Evolutionary conservation across 2,797 vertebrate species (phyloP), one percentile per base, ranked within the genome.

Genomic region (Spinus olivaceus): DNA sequence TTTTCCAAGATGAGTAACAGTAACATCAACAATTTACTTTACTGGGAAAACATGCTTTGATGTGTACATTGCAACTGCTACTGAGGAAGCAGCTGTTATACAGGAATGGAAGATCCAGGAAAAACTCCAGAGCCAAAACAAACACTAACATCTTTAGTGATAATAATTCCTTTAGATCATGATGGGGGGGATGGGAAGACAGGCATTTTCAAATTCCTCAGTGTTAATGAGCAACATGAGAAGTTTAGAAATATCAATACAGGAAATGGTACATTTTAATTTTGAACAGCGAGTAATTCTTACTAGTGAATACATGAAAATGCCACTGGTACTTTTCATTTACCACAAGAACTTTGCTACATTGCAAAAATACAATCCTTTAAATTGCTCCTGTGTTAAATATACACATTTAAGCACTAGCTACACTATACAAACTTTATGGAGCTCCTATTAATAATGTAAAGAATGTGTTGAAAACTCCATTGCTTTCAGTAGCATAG

Each of bases 61-160:
- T 72, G 44, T 86, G 41, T 25, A 18, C 51, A 79, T 33, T 84
- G 65, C 37, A 72, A 84, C 47, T 73, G 56, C 41, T 72, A 49
- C 54, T 64, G 70, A 91, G 92, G 95, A 96, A 94, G 70, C 94
- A 95, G 90, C 86, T 96, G 93, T 74, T 78, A 46, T 21, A 69
- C 41, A 61, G 27, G 42, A 89, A 59, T 66, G 47, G 64, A 78
- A 84, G 30, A 66, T 72, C 51, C 90, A 86, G 87, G 76, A 94
- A 89, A 64, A 92, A n/a, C 12, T 83, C 66, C 44, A 69, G n/a
- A 90, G 80, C 64, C 91, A 93, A 90, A 95, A 39, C 15, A 82
- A 93, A 83, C 47, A 79, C 12, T 33, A 19, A 69, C 21, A 30
- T 78, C 63, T 32, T 64, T 59, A 39, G 33, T 15, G 17, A 53